A percentile compares a stretch with the other conserved stretches of the same genome.
phyloP scores from a whole-genome alignment of 1,140 invertebrate genomes.

The Penaeus japonicus region DNA sequence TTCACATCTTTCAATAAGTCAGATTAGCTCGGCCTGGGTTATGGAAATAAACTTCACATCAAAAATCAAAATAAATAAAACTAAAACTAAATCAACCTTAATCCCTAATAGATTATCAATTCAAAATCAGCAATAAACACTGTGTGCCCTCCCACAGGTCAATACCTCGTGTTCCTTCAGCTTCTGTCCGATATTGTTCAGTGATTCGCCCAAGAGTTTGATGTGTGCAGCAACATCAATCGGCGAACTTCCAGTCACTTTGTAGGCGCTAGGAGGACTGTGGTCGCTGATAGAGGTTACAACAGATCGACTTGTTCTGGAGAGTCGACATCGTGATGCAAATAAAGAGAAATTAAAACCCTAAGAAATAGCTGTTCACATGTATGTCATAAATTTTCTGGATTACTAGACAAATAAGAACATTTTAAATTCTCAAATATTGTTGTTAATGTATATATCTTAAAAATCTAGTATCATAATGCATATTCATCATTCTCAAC shows the following conservation, averaged over 20 bases:
- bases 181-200: conserved; percentile 90
- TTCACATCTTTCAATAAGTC: no score
- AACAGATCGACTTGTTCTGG: neutral
- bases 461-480: no score
- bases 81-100: no score
- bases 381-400: neutral
- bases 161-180: conserved; percentile 88
- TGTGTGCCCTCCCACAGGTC: neutral
- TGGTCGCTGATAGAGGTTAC: neutral
- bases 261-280: conserved; percentile 33
- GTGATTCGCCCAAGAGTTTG: conserved; percentile 89
- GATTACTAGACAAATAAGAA: neutral
- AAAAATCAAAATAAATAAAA: no score
- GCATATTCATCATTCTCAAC: no score
- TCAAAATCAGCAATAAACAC: no score
- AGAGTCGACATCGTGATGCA: neutral
- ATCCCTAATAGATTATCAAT: no score
- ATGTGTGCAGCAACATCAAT: conserved; percentile 93
- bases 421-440: no score
- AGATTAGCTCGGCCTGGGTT: no score
- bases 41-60: no score
- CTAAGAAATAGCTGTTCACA: neutral
- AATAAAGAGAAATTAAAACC: neutral
- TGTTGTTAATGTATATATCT: no score
- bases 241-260: conserved; percentile 81